Evolutionary conservation across 2,888 invertebrate species (phyloP), one percentile per base, ranked within the genome.

Genomic region (Exephanes ischioxanthus): DNA sequence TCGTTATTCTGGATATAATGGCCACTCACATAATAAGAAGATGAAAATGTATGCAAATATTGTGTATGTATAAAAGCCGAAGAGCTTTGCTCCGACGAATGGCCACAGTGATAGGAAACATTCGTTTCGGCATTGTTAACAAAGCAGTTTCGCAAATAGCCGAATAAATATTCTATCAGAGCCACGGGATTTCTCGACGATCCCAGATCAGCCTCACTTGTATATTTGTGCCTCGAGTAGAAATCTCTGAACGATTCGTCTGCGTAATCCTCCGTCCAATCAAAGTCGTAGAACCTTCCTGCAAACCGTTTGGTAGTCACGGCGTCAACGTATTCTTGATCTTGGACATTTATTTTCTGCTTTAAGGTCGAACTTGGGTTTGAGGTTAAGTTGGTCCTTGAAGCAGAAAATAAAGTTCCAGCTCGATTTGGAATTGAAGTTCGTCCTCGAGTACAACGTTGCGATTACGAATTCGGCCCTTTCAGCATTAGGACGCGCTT

Each of bases 1-100:
- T 85, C 77, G 66, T 85, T 80, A 83, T 61, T 48, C 55, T 30
- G 37, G 19, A 66, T 55, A 78, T 78, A 81, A 82, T 76, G 73
- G 45, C 67, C 68, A 53, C 22, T 26, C 51, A 41, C 79, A 75
- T 78, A 82, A 79, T 76, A 70, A 73, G 66, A 55, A 16, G 53
- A 79, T 55, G 70, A 70, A 79, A 61, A 66, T 75, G 33, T 61
- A 68, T 22, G 78, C 19, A 41, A n/a, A 41, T 55, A 61, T 19
- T 19, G 37, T 41, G 53, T 19, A 37, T 58, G 14, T 16, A n/a
- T 22, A 7, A n/a, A n/a, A 33, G 11, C 2, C 26, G 7, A 11
- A 11, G 33, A 41, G 48, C 30, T 22, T 68, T 41, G 11, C n/a
- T 11, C 11, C 14, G 26, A 41, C 30, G 37, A 48, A 78, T 55